These are phyloP conservation scores for Moxostoma hubbsi DNA, from an alignment of 2,797 vertebrate species.

Conservation along the genomic window DNA sequence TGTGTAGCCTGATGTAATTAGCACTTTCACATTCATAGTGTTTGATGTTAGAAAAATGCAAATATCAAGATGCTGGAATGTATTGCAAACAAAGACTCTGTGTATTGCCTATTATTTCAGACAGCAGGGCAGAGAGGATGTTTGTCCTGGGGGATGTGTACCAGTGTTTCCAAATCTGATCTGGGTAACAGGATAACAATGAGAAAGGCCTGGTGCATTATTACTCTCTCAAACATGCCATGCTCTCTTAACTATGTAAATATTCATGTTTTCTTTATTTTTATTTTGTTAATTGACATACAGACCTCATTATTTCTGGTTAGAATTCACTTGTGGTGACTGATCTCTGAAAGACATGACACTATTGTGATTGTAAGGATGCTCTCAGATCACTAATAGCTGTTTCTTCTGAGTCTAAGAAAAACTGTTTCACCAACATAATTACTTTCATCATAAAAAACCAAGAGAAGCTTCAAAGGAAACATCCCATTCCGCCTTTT, in stretches of 20 bases:
- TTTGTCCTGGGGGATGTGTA: conserved; percentile 72
- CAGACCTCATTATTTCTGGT: conserved; percentile 39
- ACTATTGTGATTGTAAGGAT: not conserved
- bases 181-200: conserved; percentile 64
- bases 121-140: conserved; percentile 68
- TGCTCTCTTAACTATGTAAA: conserved; percentile 47
- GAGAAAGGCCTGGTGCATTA: conserved; percentile 59
- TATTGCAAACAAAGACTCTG: conserved; percentile 69
- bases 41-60: conserved; percentile 82
- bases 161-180: conserved; percentile 68
- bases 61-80: conserved; percentile 70
- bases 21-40: conserved; percentile 58
- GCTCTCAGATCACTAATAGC: conserved; percentile 38
- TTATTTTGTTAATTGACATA: conserved; percentile 36
- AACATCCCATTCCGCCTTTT: not conserved
- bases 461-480: conserved; percentile 32
- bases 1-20: conserved; percentile 42
- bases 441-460: conserved; percentile 26
- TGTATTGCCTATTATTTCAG: conserved; percentile 71
- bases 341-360: conserved; percentile 15
- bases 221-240: conserved; percentile 55
- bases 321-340: conserved; percentile 34
- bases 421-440: conserved; percentile 18
- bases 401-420: conserved; percentile 22
- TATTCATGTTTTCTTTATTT: conserved; percentile 45